Evolutionary conservation across 2,113 vertebrate genomes (phyloP).

Genomic region (Oryctolagus cuniculus): DNA sequence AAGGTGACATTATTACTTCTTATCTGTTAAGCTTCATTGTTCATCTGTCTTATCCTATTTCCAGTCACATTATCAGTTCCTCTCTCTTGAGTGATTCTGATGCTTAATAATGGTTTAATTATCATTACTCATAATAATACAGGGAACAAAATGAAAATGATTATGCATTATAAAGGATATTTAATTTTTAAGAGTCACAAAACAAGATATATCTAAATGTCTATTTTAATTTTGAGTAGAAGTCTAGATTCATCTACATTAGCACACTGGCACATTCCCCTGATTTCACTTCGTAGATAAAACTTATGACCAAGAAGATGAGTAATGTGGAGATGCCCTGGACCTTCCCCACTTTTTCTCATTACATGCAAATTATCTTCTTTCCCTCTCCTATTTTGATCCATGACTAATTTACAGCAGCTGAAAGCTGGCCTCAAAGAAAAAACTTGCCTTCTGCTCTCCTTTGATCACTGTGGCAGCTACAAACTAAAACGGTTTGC

Average conservation of each 20-base stretch:
- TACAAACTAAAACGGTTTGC: conserved; percentile 58
- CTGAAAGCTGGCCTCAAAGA: conserved; percentile 64
- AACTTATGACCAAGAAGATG: not conserved
- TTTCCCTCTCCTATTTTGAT: conserved; percentile 46
- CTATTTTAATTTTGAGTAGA: conserved; percentile 46
- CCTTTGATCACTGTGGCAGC: conserved; percentile 50
- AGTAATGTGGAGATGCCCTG: not conserved
- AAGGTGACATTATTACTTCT: conserved; percentile 81
- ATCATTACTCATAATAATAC: conserved; percentile 70
- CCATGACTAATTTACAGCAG: conserved; percentile 68
- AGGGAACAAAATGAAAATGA: conserved; percentile 70
- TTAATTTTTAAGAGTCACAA: conserved; percentile 68
- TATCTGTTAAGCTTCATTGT: conserved; percentile 84
- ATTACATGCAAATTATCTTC: not conserved
- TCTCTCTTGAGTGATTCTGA: conserved; percentile 63
- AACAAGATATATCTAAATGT: conserved; percentile 61
- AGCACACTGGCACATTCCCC: not conserved
- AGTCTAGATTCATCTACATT: not conserved
- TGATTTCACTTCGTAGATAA: conserved; percentile 5
- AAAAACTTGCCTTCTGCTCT: conserved; percentile 7
- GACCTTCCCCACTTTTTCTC: conserved; percentile 7
- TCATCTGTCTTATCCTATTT: conserved; percentile 79
- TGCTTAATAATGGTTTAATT: conserved; percentile 84
- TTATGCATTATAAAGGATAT: conserved; percentile 62
- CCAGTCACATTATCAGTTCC: conserved; percentile 62